phyloP scores from a whole-genome alignment of 1,140 invertebrate genomes.

The Heliothis subflexa region DNA sequence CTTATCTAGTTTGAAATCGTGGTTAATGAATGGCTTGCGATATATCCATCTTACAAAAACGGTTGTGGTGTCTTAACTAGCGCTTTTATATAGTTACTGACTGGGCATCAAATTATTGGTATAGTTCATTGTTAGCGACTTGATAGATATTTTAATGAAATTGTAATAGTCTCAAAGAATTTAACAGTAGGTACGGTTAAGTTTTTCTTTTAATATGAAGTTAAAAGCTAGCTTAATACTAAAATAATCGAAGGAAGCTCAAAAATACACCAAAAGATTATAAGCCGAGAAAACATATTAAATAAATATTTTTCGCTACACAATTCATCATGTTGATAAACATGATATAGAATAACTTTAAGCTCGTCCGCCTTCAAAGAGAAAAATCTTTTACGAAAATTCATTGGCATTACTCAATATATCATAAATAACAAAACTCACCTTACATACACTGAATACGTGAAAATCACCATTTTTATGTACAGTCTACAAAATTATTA shows the following conservation, averaged over 20 bases:
- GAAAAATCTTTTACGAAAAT: constrained; percentile 5
- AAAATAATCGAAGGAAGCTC: not conserved
- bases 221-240: too few relatives aligned
- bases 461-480: constrained; percentile 14
- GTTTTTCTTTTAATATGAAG: too few relatives aligned
- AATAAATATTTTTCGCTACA: not conserved
- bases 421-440: constrained; percentile 6
- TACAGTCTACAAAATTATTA: not conserved
- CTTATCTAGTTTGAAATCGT: too few relatives aligned
- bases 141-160: too few relatives aligned
- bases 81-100: too few relatives aligned
- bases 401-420: not conserved
- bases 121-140: too few relatives aligned
- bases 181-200: too few relatives aligned
- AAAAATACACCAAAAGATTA: not conserved
- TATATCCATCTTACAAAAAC: too few relatives aligned
- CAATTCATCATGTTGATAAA: not conserved
- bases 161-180: too few relatives aligned
- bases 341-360: not conserved
- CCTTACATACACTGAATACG: constrained; percentile 9
- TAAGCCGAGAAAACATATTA: not conserved
- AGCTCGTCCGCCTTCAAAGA: constrained; percentile 6
- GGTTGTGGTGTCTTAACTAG: too few relatives aligned
- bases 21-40: too few relatives aligned
- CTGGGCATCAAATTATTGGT: too few relatives aligned